Evolutionary conservation across 2,113 vertebrate genomes (phyloP), one percentile per base, ranked within the genome.

Genomic region (Miniopterus natalensis): DNA sequence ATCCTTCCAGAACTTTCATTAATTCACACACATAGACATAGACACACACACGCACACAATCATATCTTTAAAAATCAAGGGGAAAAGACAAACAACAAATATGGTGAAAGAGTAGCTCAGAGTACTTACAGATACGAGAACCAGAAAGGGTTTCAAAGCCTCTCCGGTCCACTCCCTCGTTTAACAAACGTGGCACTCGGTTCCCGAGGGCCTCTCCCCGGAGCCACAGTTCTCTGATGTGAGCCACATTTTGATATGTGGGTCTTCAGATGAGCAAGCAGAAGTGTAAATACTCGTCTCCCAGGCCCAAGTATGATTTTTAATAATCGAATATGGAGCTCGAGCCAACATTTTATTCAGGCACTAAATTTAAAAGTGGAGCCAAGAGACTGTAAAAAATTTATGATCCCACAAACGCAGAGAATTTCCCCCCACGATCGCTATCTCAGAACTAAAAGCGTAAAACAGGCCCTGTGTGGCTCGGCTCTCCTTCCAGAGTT

Each of bases 351-450:
- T 95, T 98, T 97, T 96, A 97, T 97, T 97, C 97, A 97, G 96
- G 96, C 96, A 97, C 95, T 98, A 97, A 97, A 97, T 96, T 96
- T 96, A 91, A 98, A 98, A 97, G 96, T 97, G 92, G 95, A 97
- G 96, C 96, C 97, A 61, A 89, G 97, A 97, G 96, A 97, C 96
- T 86, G 96, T 98, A 94, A 97, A 98, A 97, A 97, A 96, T 97
- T 97, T 97, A 97, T 98, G 97, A 96, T 95, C 97, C 91, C 94
- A 95, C 97, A 97, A 97, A 96, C 8, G 88, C 94, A 90, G 79
- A 51, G 96, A 93, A 95, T 97, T 94, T 97, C 86, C 79, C 95
- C 89, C 93, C 86, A 73, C 1, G 45, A 97, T 96, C 17, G 14
- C 91, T 94, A 68, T 95, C 96, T 97, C 84, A 81, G 88, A 92